Base-by-base conservation (phyloP, 1,140 invertebrate genomes). In the Riptortus pedestris region DNA sequence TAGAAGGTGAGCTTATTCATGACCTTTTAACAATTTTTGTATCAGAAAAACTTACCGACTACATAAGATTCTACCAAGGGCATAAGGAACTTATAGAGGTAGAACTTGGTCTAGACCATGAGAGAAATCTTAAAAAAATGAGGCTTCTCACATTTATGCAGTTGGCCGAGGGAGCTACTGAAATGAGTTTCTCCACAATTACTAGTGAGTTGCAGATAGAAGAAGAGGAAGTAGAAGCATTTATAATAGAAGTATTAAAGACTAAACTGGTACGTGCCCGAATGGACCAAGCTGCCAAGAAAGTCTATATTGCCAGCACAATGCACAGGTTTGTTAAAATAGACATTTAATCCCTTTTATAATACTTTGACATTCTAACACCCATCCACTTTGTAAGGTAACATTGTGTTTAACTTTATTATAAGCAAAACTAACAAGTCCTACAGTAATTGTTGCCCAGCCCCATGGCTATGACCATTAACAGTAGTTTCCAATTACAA, bases 121-220 rank as follows among this genome's bases (percentile, higher is more conserved):
- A 96, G 70, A 86, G 93, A 71, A 96, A 97, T 72, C 83, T 96
- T 77, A 90, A 93, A 69, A 98, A 98, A 75, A 97, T 98, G 94
- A 81, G 93, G 63, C 78, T 97, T 67, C 73, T 98, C 18, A 94
- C 93, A 1, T 96, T 98, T 71, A 96, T 98, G 90, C 93, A 96
- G 74, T 81, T 98, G 73, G 93, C 93, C 12, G 94, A 98, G 74
- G 87, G 83, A 52, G 86, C 86, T 72, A 86, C 87, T 43, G 94
- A 97, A 78, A 88, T 98, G 77, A 80, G 84, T 24, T 98, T 95
- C 77, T 85, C 90, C 62, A 82, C 85, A 16, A 87, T 98, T 63
- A 85, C 93, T 71, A 80, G 85, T 47, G 93, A 98, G 76, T 76
- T 98, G 26, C 86, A 94, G 73, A 84, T 98, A 60, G 78, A 80